Evolutionary conservation across 2,113 vertebrate genomes (phyloP).

Genomic region (Oxyura jamaicensis): DNA sequence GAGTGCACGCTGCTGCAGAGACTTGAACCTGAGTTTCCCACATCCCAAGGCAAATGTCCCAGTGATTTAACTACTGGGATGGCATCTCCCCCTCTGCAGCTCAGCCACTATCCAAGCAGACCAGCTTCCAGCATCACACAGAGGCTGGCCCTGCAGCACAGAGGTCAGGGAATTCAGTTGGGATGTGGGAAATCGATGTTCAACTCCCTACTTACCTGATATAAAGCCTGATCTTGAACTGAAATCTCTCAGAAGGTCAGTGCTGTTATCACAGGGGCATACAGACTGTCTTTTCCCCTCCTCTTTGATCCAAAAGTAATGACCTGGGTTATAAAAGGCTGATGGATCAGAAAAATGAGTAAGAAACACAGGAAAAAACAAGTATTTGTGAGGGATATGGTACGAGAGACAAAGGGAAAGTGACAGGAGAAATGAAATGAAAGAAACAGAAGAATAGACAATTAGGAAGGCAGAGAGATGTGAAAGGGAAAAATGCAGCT

Average conservation of each 20-base stretch:
- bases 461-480: slow-evolving; percentile 63
- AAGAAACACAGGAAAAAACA: slow-evolving; percentile 39
- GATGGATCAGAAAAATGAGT: slow-evolving; percentile 44
- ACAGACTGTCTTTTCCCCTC: slow-evolving; percentile 63
- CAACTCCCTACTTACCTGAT: slow-evolving; percentile 68
- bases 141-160: background rate
- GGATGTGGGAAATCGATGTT: slow-evolving; percentile 60
- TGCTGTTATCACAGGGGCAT: slow-evolving; percentile 58
- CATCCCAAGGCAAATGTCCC: slow-evolving; percentile 48
- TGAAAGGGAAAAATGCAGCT: slow-evolving; percentile 31
- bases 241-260: slow-evolving; percentile 53
- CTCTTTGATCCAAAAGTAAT: slow-evolving; percentile 66
- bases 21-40: slow-evolving; percentile 61
- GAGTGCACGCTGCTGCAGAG: slow-evolving; percentile 6
- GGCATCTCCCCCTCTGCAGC: background rate
- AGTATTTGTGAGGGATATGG: background rate
- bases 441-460: slow-evolving; percentile 53
- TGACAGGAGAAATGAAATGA: slow-evolving; percentile 17
- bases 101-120: background rate
- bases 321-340: slow-evolving; percentile 58
- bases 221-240: slow-evolving; percentile 68
- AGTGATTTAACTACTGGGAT: background rate
- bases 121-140: background rate
- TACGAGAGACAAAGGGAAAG: slow-evolving; percentile 10
- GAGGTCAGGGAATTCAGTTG: slow-evolving; percentile 14